Conservation (phyloP, 2,888 invertebrate species). For the Papilio protenor region DNA sequence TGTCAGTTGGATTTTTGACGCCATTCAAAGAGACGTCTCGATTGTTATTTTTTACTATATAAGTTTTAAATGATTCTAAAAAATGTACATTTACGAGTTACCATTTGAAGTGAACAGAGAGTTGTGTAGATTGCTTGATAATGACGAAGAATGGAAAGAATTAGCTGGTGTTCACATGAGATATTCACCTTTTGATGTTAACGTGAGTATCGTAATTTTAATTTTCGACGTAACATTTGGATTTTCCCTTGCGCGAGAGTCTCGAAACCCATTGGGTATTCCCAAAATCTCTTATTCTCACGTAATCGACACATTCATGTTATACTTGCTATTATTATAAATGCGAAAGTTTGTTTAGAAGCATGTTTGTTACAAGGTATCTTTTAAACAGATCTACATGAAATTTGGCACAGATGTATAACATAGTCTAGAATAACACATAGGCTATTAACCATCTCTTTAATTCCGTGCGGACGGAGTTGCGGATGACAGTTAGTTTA, state of each 20-base stretch:
- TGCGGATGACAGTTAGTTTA: too few species aligned
- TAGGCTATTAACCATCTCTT: too few species aligned
- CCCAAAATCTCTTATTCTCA: slow-evolving; percentile 34
- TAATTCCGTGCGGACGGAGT: too few species aligned
- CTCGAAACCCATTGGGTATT: slow-evolving; percentile 47
- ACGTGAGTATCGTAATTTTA: slow-evolving; percentile 67
- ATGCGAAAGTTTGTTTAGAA: too few species aligned
- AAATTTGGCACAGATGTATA: too few species aligned
- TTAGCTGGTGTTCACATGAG: slow-evolving; percentile 88
- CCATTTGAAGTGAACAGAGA: slow-evolving; percentile 88
- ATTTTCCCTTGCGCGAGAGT: slow-evolving; percentile 56
- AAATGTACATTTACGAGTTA: slow-evolving; percentile 87
- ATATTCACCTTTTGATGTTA: slow-evolving; percentile 85
- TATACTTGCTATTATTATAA: too few species aligned
- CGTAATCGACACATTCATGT: slow-evolving; percentile 12
- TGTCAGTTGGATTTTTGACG: slow-evolving; percentile 23
- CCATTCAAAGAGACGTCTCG: background rate
- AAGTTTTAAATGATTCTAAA: slow-evolving; percentile 34
- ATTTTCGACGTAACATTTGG: slow-evolving; percentile 48
- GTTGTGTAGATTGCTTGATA: slow-evolving; percentile 91
- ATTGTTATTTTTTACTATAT: slow-evolving; percentile 24
- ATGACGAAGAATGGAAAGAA: slow-evolving; percentile 91
- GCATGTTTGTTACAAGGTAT: too few species aligned
- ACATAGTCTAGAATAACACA: too few species aligned
- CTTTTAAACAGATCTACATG: too few species aligned